These are phyloP conservation scores for Datnioides undecimradiatus DNA, from an alignment of 2,113 vertebrate genomes.

Conservation along the genomic window DNA sequence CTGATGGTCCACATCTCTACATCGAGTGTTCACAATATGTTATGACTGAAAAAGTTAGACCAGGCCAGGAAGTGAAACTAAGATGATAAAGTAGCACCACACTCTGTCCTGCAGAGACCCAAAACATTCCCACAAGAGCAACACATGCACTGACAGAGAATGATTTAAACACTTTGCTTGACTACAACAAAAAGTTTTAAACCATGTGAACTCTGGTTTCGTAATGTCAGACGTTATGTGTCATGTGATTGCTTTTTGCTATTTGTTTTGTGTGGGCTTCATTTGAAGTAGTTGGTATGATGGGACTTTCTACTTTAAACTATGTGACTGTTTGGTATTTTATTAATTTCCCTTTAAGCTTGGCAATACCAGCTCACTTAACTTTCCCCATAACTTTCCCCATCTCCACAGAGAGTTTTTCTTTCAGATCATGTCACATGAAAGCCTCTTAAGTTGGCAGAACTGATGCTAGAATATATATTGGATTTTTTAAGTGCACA, in stretches of 20 bases:
- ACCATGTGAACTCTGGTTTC: not conserved
- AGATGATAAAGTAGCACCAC: not conserved
- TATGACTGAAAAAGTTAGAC: slow-evolving; percentile 7
- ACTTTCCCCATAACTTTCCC: slow-evolving; percentile 23
- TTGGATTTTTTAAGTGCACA: too few species aligned
- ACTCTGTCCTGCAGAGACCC: not conserved
- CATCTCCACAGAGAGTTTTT: not conserved
- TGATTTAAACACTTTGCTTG: not conserved
- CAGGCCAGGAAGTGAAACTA: slow-evolving; percentile 53
- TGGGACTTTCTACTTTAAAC: slow-evolving; percentile 40
- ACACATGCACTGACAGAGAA: not conserved
- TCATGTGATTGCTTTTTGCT: too few species aligned
- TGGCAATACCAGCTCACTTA: not conserved
- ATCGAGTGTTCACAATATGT: not conserved
- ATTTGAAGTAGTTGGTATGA: not conserved
- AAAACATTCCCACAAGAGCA: not conserved
- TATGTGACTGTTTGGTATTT: slow-evolving; percentile 11
- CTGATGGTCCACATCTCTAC: not conserved
- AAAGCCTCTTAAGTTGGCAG: not conserved
- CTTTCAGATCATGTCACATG: not conserved
- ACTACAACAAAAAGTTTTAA: not conserved
- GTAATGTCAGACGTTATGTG: too few species aligned
- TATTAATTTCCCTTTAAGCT: slow-evolving; percentile 30
- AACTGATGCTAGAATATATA: not conserved
- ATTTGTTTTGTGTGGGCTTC: not conserved